These are phyloP conservation scores for Catamblyrhynchus diadema DNA, from an alignment of 2,797 vertebrate genomes.

Conservation along the genomic window DNA sequence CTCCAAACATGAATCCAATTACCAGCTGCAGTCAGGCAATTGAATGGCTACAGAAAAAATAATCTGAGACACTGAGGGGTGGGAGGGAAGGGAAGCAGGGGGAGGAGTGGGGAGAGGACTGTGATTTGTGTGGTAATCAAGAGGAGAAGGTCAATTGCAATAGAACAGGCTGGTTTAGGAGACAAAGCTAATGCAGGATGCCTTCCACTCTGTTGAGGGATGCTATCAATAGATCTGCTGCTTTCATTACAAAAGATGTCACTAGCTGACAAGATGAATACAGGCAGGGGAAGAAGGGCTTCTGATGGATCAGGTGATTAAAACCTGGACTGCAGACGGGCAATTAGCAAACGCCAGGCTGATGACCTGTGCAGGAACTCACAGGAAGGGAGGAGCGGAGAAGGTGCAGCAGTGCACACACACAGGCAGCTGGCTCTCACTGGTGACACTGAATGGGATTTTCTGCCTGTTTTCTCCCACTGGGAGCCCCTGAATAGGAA, in stretches of 20 bases:
- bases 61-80: conserved; percentile 58
- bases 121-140: conserved; percentile 80
- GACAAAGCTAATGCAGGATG: conserved; percentile 67
- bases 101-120: conserved; percentile 36
- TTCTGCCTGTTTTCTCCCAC: neutral
- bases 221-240: conserved; percentile 70
- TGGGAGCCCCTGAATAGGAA: neutral
- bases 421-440: neutral
- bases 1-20: conserved; percentile 79
- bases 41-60: conserved; percentile 71
- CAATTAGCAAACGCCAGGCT: conserved; percentile 56
- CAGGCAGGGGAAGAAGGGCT: conserved; percentile 30
- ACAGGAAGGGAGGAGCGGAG: neutral
- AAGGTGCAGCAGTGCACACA: neutral
- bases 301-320: conserved; percentile 74
- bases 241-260: conserved; percentile 72
- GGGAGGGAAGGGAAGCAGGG: neutral
- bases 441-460: neutral
- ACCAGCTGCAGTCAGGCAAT: conserved; percentile 74
- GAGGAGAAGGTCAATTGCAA: conserved; percentile 80
- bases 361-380: conserved; percentile 36
- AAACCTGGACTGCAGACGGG: conserved; percentile 33
- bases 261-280: conserved; percentile 69
- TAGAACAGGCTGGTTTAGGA: conserved; percentile 73
- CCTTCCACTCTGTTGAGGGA: conserved; percentile 64